Base-by-base conservation (phyloP, 2,888 invertebrate species). In the Sylvicola cinctus region DNA sequence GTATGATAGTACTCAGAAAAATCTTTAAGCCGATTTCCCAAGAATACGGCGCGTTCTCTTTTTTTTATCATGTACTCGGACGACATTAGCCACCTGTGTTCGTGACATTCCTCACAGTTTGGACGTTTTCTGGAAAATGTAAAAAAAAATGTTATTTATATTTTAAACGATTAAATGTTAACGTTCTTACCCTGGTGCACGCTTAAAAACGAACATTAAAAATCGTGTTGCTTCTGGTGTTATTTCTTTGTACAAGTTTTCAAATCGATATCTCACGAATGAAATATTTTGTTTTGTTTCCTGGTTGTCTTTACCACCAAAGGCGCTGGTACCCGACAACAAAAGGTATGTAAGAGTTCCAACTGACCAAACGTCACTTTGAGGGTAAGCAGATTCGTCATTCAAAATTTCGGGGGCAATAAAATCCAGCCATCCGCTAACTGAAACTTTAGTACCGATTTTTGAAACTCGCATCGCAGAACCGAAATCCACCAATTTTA, bases 311-410 rank as follows among this genome's bases (percentile, higher is more conserved):
- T 62, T 63, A 3, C 90, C 93, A 38, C 68, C 66, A 73, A 90
- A 98, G 31, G 96, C 91, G 35, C 91, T 79, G 38, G 72, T 74
- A 12, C 95, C 96, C 3, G 91, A 91, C 42, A 98, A 60, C 62
- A 98, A 66, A 29, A 93, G 66, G 61, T 96, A 98, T 1, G 85
- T 67, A 5, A 96, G 62, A 10, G 85, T 85, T 34, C 93, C 96
- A 33, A 96, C 69, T 14, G 85, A 79, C 98, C 96, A 98, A 46
- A 96, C 75, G 59, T 98, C 98, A 3, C 85, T 80, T 54, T 87
- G 84, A 2, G 80, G 80, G 55, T 75, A 81, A 23, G 87, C 79
- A 5, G 79, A 73, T 56, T 91, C 90, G 50, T 85, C 80, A 50
- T 73, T 73, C 32, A 90, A 60, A 40, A 90, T 73, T 59, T 95